Evolutionary conservation across 2,888 invertebrate species (phyloP).

Genomic region (Dermolepida albohirtum): DNA sequence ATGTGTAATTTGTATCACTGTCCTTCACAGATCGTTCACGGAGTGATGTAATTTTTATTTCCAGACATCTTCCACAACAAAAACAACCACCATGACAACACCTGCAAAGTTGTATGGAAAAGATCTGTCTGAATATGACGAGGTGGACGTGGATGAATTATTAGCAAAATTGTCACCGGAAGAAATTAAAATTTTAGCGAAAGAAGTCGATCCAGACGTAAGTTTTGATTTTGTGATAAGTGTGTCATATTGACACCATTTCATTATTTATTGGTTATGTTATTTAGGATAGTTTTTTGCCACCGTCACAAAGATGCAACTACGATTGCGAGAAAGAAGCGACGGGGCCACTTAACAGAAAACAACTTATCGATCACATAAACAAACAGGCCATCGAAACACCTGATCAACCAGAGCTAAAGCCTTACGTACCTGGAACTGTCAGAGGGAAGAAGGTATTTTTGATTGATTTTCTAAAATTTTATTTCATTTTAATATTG

Average conservation of each 20-base stretch:
- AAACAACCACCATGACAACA: constrained; percentile 90
- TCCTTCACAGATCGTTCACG: neutral
- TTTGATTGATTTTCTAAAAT: constrained; percentile 40
- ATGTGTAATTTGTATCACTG: constrained; percentile 25
- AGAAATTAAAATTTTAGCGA: constrained; percentile 96
- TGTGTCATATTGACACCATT: constrained; percentile 8
- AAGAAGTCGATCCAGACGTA: constrained; percentile 99
- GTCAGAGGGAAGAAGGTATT: constrained; percentile 90
- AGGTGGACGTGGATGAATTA: constrained; percentile 95
- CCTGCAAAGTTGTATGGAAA: constrained; percentile 91
- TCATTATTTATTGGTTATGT: constrained; percentile 46
- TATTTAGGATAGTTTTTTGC: constrained; percentile 93
- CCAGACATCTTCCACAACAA: constrained; percentile 90
- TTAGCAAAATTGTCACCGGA: constrained; percentile 92
- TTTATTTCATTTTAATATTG: neutral
- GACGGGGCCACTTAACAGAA: constrained; percentile 95
- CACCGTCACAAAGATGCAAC: constrained; percentile 94
- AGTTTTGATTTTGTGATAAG: constrained; percentile 66
- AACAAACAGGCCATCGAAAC: constrained; percentile 99
- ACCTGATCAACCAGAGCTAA: constrained; percentile 95
- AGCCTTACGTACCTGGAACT: constrained; percentile 92
- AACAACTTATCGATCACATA: constrained; percentile 94
- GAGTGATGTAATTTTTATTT: constrained; percentile 61
- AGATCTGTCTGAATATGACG: constrained; percentile 91
- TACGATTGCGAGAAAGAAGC: constrained; percentile 96